Evolutionary conservation across 1,140 invertebrate species (phyloP), one percentile per base, ranked within the genome.

Genomic region (Sitobion miscanthi): DNA sequence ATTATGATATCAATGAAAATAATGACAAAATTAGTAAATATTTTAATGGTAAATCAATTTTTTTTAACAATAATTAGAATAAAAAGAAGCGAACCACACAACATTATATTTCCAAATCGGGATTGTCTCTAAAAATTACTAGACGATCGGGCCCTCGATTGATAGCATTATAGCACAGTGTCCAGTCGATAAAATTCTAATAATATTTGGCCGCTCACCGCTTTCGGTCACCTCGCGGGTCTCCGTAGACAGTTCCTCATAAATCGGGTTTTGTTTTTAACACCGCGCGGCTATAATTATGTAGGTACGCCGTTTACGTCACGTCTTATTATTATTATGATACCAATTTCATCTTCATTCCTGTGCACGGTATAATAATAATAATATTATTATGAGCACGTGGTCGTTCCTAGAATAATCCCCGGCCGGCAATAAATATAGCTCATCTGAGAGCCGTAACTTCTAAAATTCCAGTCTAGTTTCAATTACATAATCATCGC

Each of bases 391-490:
- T n/a, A 69, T n/a, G 17, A 77, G 38, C 85, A 14, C 42, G 42
- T 20, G 49, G 87, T 89, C 30, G 21, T 77, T 54, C 87, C 87
- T 49, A 54, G n/a, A 54, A 89, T 89, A 89, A 89, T 89, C 87
- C 87, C 49, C 47, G 49, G 3, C 49, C n/a, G 49, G n/a, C 49
- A 89, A 89, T 89, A 89, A 89, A 89, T 89, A 89, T 54, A 54
- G 87, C 87, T 89, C 87, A 54, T 89, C 87, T 35, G 87, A 21
- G 87, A 52, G 23, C 87, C 47, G n/a, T 89, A n/a, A 38, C 49
- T 54, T 38, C 38, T 88, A 57, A 57, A n/a, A 89, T 89, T 89
- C 88, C 88, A 42, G 49, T 57, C 88, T 30, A 89, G 88, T 89
- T 89, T 89, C 88, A 14, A 89, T 57, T 57, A 42, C 35, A 89